These are phyloP conservation scores for Priapulus caudatus DNA, from an alignment of 2,888 invertebrate genomes.

Conservation along the genomic window DNA sequence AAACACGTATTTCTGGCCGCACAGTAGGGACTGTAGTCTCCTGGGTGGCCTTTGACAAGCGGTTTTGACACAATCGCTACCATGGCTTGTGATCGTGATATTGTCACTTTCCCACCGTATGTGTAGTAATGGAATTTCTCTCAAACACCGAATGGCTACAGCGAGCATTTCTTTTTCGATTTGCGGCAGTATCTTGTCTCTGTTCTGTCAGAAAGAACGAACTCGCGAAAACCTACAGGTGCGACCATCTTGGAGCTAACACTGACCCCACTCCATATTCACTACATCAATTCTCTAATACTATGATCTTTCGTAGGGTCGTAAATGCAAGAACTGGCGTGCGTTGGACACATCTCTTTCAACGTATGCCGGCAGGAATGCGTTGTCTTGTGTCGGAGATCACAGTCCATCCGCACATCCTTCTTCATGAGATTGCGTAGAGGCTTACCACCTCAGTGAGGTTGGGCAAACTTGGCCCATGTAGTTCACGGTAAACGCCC, in stretches of 20 bases:
- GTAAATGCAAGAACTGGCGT: not conserved
- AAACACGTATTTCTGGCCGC: not conserved
- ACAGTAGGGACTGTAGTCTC: not conserved
- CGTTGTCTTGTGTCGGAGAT: not conserved
- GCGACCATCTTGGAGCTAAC: not conserved
- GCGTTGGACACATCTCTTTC: not conserved
- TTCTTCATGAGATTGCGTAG: constrained; percentile 1
- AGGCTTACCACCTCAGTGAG: not conserved
- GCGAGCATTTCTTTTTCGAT: constrained; percentile 1
- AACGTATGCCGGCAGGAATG: no score
- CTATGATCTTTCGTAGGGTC: not conserved
- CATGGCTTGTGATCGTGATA: not conserved
- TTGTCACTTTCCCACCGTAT: not conserved
- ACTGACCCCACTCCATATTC: not conserved
- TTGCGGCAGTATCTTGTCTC: not conserved
- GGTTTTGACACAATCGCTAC: not conserved
- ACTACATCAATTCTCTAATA: not conserved
- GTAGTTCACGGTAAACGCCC: not conserved
- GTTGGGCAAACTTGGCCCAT: not conserved
- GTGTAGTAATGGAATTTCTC: not conserved
- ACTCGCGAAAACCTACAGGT: not conserved
- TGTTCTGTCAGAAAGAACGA: not conserved
- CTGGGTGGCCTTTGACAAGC: not conserved
- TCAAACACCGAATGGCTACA: not conserved
- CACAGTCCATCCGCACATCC: not conserved